Conservation (phyloP, 2,113 vertebrate species). For the Zeus faber region DNA sequence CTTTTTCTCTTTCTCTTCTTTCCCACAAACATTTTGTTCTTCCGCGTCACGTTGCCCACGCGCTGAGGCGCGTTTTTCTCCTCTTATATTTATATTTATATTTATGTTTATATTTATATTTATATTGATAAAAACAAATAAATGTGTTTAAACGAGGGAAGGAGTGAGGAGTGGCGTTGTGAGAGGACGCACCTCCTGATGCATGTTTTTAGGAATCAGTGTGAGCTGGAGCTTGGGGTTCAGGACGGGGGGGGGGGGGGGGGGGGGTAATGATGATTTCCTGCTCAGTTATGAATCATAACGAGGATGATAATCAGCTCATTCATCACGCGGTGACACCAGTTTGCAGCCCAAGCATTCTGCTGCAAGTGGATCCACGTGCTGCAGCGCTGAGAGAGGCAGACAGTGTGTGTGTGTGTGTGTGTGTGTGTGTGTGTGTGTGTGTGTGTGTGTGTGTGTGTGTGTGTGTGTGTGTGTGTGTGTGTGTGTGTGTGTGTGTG, state of each 20-base stretch:
- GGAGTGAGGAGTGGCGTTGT: too few relatives aligned
- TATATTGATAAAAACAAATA: too few relatives aligned
- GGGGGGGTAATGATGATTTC: conserved; percentile 76
- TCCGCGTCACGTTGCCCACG: too few relatives aligned
- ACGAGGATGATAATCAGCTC: conserved; percentile 75
- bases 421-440: conserved; percentile 1
- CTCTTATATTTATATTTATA: too few relatives aligned
- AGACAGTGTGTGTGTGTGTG: conserved; percentile 20
- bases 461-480: background rate
- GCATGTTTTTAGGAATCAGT: background rate
- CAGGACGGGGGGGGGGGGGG: conserved; percentile 51
- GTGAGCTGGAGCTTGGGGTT: conserved; percentile 6
- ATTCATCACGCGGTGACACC: conserved; percentile 71
- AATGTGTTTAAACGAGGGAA: too few relatives aligned
- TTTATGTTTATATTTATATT: too few relatives aligned
- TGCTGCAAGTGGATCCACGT: too few relatives aligned
- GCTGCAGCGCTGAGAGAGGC: too few relatives aligned
- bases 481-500: background rate
- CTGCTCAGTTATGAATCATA: conserved; percentile 78
- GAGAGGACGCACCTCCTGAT: background rate
- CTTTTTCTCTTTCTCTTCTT: too few relatives aligned
- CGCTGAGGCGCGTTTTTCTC: too few relatives aligned
- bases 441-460: background rate
- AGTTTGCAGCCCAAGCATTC: conserved; percentile 68
- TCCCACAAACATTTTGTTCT: too few relatives aligned